A percentile compares a stretch with the other conserved stretches of the same genome.
Evolutionary conservation across 2,797 vertebrate genomes (phyloP).

Genomic region (Caiman crocodilus): DNA sequence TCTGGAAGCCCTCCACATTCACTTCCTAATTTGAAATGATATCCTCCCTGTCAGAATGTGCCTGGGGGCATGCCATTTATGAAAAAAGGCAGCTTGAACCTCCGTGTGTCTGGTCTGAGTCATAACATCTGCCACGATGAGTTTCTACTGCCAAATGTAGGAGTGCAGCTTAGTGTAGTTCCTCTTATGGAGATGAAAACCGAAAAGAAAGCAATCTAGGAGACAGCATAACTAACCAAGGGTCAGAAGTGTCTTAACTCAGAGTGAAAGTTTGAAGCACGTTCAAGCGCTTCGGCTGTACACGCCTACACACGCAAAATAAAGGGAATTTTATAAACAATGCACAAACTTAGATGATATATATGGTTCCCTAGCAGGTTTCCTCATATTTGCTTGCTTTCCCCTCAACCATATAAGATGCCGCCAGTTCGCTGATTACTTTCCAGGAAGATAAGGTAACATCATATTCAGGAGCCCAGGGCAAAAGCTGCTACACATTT

Average conservation of each 20-base stretch:
- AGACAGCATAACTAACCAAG: too few species aligned
- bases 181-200: background rate
- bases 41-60: conserved; percentile 59
- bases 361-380: background rate
- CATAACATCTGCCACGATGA: conserved; percentile 28
- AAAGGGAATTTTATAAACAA: too few species aligned
- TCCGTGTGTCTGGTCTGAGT: conserved; percentile 43
- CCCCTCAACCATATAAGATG: conserved; percentile 6
- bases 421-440: background rate
- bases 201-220: background rate
- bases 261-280: background rate
- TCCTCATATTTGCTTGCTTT: conserved; percentile 26
- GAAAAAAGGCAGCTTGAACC: background rate
- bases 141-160: background rate
- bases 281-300: background rate
- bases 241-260: background rate
- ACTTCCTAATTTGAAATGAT: conserved; percentile 58
- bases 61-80: conserved; percentile 43
- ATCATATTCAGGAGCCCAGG: conserved; percentile 11
- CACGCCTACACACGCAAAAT: background rate
- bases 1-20: conserved; percentile 53
- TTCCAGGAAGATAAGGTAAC: conserved; percentile 26
- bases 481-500: conserved; percentile 6
- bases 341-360: too few species aligned
- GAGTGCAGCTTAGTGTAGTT: background rate